Evolutionary conservation across 1,140 invertebrate species (phyloP).

Genomic region (Oncopeltus fasciatus): DNA sequence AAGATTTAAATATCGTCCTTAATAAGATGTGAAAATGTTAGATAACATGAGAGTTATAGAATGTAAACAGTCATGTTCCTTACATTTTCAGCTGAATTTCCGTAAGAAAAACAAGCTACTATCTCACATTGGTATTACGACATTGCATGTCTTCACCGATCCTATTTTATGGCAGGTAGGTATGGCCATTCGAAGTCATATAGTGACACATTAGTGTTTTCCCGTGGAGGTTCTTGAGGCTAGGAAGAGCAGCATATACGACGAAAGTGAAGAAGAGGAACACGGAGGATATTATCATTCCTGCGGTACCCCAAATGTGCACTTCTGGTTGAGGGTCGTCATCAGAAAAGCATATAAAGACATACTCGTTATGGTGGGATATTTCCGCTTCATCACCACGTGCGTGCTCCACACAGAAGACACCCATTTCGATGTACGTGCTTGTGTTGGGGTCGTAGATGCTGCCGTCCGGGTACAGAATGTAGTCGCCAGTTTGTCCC

Average conservation of each 20-base stretch:
- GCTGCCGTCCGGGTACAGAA: neutral
- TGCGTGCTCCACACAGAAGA: conserved; percentile 15
- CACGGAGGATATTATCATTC: conserved; percentile 36
- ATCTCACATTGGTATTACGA: too few relatives aligned
- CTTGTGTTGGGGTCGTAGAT: neutral
- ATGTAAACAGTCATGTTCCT: too few relatives aligned
- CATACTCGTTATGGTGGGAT: too few relatives aligned
- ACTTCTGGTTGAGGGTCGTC: neutral
- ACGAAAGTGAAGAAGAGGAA: conserved; percentile 46
- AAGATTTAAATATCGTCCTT: too few relatives aligned
- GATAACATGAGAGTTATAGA: too few relatives aligned
- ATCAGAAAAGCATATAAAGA: conserved; percentile 17
- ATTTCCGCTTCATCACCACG: neutral
- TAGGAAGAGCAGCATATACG: conserved; percentile 46
- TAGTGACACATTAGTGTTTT: conserved; percentile 54
- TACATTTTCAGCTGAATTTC: too few relatives aligned
- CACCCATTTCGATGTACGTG: neutral
- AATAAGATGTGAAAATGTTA: too few relatives aligned
- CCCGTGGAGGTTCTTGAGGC: conserved; percentile 50
- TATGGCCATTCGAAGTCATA: too few relatives aligned
- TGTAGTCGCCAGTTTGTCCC: neutral
- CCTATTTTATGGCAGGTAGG: too few relatives aligned
- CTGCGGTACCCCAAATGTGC: conserved; percentile 21
- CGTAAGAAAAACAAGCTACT: too few relatives aligned
- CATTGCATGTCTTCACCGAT: too few relatives aligned